Base-by-base conservation (phyloP, 1,140 invertebrate genomes). In the Drosophila nigromelanica region DNA sequence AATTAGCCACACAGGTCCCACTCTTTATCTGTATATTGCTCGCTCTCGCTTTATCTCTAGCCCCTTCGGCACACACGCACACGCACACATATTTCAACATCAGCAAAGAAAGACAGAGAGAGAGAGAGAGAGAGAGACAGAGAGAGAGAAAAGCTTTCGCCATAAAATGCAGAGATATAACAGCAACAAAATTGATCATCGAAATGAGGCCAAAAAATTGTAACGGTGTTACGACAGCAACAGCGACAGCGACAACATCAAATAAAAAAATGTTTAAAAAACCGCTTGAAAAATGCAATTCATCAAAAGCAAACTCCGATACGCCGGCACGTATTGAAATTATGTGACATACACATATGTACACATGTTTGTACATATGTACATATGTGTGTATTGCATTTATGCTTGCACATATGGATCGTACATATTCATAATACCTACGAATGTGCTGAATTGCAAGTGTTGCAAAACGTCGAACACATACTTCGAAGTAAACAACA, bases 401-500 rank as follows among this genome's bases (percentile, higher is more conserved):
- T 21, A 30, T 42, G 10, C 18, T 27, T 27, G 5, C 27, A 6
- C 27, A 35, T 50, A 58, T 33, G 64, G 12, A 24, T 48, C 18
- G 14, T 33, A 15, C 30, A 18, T 35, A 35, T 27, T 27, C 50
- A 35, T 52, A 33, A 27, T 24, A 47, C 21, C 10, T 48, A 18
- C 14, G n/a, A 21, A 48, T 45, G 37, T 27, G 45, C 48, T 73
- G 48, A 43, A 42, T 69, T 51, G 67, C 58, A 51, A 69, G 69
- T 55, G 47, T 51, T 74, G 72, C 58, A 54, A 70, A 66, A 60
- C 69, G 66, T 58, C 50, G 71, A 79, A 64, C 21, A 74, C 72
- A 5, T 0, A 27, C 5, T 27, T 27, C 27, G 27, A 27, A 73
- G 66, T 66, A 73, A 77, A 85, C 83, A 83, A 83, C 73, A 80